Conservation (phyloP, 2,797 vertebrate genomes). For the Choloepus didactylus region DNA sequence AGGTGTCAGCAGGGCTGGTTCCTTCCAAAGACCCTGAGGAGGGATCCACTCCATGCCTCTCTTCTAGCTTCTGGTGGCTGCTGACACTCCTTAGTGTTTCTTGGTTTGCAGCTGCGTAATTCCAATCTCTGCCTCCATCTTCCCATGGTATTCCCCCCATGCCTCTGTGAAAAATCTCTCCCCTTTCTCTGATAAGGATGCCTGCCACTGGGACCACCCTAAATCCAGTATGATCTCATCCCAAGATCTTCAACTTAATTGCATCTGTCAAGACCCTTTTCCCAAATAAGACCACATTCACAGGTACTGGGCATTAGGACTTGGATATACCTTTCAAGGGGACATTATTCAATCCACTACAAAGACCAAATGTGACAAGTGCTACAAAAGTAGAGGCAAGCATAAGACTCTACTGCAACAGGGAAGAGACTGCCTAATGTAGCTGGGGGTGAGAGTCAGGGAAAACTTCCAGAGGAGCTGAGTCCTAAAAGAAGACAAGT, state of each 20-base stretch:
- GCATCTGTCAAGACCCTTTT: slow-evolving; percentile 1
- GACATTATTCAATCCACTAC: background rate
- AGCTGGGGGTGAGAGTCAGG: too few species aligned
- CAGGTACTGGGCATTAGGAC: background rate
- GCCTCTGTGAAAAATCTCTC: background rate
- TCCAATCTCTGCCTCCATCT: background rate
- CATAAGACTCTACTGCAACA: background rate
- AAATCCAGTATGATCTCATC: background rate
- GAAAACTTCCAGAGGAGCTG: background rate
- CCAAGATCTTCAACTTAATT: background rate
- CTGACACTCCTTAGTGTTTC: too few species aligned
- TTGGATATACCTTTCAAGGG: background rate
- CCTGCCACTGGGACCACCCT: background rate
- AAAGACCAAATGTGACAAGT: background rate
- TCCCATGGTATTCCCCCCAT: background rate
- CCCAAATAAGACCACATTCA: background rate
- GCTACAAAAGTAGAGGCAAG: background rate
- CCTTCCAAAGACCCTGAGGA: background rate
- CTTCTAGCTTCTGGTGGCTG: too few species aligned
- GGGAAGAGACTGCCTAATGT: background rate
- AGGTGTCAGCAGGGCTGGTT: background rate
- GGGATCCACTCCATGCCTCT: background rate
- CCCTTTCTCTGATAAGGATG: background rate
- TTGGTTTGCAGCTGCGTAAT: background rate
- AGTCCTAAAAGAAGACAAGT: background rate